Base-by-base conservation (phyloP, 2,113 vertebrate species). In the Isichthys henryi region DNA sequence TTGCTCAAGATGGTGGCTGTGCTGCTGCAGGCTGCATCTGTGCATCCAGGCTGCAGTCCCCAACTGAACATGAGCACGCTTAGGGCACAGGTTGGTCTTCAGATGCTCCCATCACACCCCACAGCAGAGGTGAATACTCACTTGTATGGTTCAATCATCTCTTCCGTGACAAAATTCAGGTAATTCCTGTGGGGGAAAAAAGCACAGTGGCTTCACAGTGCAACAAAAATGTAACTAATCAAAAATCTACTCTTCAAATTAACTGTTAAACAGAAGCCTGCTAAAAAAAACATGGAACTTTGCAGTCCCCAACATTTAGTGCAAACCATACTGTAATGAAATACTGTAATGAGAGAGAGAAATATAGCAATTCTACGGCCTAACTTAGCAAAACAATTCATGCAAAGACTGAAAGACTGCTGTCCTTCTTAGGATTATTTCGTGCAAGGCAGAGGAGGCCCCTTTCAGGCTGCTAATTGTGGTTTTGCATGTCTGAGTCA, bases 101-200 rank as follows among this genome's bases (percentile, higher is more conserved):
- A 70, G 10, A 70, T 13, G 62, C 9, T 0, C 62, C 39, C 39
- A 39, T 70, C 10, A 0, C 62, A 31, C 10, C 62, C n/a, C 62
- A 66, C 70, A 17, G 70, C 70, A 43, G 70, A 77, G 35, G 17
- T 1, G 85, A 58, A 84, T 23, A 93, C 97, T 58, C 92, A 99
- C 98, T 96, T 98, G 95, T 97, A 99, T 10, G 98, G 98, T 5
- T 99, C 97, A 5, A 99, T 99, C 98, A 99, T 99, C 95, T 99
- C 98, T 91, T 99, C 98, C 0, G 98, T 99, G 39, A 99, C 98
- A 87, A 99, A 98, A 92, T 99, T 99, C 96, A 99, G 95, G 94
- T 99, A 99, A 93, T 99, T 99, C 98, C 98, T 99, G 93, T 0
- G 93, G 6, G 45, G 5, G 6, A 94, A 84, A 90, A 93, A 50